phyloP scores from a whole-genome alignment of 2,113 vertebrate species.

The Sebastes schlegelii region DNA sequence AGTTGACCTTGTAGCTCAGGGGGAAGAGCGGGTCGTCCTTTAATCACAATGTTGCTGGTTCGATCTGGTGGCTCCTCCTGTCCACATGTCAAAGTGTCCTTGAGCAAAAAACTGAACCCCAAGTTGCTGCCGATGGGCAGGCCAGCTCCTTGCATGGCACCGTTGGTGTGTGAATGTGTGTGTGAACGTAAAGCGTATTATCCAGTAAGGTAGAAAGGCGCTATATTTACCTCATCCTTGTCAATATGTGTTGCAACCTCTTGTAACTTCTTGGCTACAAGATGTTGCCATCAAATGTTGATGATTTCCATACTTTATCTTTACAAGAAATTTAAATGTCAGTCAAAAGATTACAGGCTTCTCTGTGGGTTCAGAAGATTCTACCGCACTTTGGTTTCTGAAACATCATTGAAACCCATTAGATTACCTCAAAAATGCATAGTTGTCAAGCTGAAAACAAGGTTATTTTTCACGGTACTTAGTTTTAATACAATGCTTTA shows the following conservation, averaged over 20 bases:
- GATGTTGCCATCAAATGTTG: neutral
- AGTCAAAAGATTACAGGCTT: neutral
- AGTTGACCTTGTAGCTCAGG: no score
- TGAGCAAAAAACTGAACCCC: no score
- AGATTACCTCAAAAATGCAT: slow-evolving; percentile 9
- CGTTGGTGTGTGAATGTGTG: no score
- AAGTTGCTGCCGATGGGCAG: no score
- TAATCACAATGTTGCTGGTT: no score
- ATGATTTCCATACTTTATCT: neutral
- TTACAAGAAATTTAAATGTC: neutral
- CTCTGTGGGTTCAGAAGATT: neutral
- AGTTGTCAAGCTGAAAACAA: neutral
- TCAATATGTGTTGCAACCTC: neutral
- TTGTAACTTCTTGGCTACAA: neutral
- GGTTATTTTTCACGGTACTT: neutral
- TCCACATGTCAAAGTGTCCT: no score
- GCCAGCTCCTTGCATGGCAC: no score
- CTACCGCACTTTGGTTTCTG: neutral
- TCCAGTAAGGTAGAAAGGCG: no score
- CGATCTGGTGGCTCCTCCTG: no score
- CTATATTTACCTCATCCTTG: neutral
- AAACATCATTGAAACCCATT: slow-evolving; percentile 3
- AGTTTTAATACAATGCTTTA: neutral
- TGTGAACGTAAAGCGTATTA: no score
- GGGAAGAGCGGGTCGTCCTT: no score